phyloP scores from a whole-genome alignment of 2,797 vertebrate genomes.

The Sebastes matsubarae region DNA sequence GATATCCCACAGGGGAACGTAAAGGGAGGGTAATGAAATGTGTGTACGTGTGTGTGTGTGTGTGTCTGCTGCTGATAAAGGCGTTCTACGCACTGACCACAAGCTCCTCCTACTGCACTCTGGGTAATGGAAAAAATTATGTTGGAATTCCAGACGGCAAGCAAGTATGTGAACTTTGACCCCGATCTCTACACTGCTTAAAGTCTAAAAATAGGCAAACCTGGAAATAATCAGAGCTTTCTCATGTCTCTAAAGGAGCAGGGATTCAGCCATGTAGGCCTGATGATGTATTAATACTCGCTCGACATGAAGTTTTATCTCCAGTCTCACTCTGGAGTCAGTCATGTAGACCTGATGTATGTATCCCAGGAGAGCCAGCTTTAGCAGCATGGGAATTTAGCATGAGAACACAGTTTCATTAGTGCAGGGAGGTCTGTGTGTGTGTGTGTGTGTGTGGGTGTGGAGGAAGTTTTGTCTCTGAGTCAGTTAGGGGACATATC shows the following conservation, averaged over 20 bases:
- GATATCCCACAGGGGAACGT: conserved; percentile 78
- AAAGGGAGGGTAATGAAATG: conserved; percentile 44
- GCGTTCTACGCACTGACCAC: conserved; percentile 38
- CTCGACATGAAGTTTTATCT: conserved; percentile 22
- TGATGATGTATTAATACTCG: conserved; percentile 20
- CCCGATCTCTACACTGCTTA: conserved; percentile 77
- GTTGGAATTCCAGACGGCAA: conserved; percentile 87
- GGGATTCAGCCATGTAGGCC: conserved; percentile 19
- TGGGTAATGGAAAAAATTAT: conserved; percentile 90
- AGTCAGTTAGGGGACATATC: conserved; percentile 2
- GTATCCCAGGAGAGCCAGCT: conserved; percentile 35
- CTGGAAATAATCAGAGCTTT: conserved; percentile 74
- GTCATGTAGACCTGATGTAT: conserved; percentile 36
- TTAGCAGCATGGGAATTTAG: conserved; percentile 54
- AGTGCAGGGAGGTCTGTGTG: background rate
- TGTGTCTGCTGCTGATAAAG: conserved; percentile 69
- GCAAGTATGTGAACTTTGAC: conserved; percentile 89
- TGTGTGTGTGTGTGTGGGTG: background rate
- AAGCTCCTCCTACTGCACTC: conserved; percentile 78
- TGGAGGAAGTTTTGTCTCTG: background rate
- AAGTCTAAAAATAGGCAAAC: conserved; percentile 87
- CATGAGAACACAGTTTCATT: conserved; percentile 46
- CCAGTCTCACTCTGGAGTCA: conserved; percentile 11
- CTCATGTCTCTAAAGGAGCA: conserved; percentile 45
- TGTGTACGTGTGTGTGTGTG: background rate